Conservation (phyloP, 2,797 vertebrate genomes). For the Lutjanus campechanus region DNA sequence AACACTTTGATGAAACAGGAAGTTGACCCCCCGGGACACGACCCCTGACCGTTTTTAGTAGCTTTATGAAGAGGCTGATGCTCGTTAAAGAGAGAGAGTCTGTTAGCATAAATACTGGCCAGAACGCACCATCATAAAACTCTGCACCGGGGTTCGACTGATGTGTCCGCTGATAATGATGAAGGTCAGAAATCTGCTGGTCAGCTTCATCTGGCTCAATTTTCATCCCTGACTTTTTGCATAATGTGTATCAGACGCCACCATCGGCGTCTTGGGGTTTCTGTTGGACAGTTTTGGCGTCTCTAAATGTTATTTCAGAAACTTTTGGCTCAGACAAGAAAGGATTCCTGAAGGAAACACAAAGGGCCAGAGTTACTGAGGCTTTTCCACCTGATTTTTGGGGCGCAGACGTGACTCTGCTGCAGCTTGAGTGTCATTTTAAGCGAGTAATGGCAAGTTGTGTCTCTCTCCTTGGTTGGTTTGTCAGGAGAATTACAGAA, state of each 20-base stretch:
- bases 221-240: too few relatives aligned
- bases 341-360: not conserved
- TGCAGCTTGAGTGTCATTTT: too few relatives aligned
- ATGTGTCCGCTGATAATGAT: not conserved
- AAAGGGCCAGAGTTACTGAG: not conserved
- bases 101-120: conserved; percentile 20
- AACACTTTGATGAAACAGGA: conserved; percentile 5
- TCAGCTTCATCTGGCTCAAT: too few relatives aligned
- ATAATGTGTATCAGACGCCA: too few relatives aligned
- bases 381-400: not conserved
- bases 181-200: too few relatives aligned
- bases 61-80: not conserved
- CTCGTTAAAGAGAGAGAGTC: not conserved
- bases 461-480: too few relatives aligned
- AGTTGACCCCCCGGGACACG: not conserved
- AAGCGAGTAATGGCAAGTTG: too few relatives aligned
- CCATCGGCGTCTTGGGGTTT: too few relatives aligned
- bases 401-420: not conserved
- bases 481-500: too few relatives aligned
- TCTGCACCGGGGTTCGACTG: conserved; percentile 4
- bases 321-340: too few relatives aligned
- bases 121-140: not conserved
- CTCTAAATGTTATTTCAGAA: not conserved
- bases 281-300: too few relatives aligned
- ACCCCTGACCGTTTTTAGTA: not conserved